Conservation (phyloP, 2,113 vertebrate genomes). For the Anser brachyrhynchus region DNA sequence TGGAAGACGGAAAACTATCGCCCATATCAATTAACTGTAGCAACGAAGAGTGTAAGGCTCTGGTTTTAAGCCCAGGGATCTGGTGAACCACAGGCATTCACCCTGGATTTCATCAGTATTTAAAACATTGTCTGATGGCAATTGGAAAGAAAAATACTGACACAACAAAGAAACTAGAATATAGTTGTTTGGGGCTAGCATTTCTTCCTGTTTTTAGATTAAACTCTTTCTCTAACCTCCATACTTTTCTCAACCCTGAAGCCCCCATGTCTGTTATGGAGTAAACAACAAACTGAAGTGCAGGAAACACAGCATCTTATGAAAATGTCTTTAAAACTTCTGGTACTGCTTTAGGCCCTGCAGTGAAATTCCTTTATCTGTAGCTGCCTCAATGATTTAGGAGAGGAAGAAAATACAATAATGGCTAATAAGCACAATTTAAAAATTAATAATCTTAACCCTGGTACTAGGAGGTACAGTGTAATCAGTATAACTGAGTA, state of each 20-base stretch:
- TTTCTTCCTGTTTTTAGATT: neutral
- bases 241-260: neutral
- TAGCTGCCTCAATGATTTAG: neutral
- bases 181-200: neutral
- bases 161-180: neutral
- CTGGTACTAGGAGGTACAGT: neutral
- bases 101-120: conserved; percentile 15
- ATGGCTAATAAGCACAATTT: neutral
- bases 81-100: neutral
- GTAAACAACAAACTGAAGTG: neutral
- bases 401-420: neutral
- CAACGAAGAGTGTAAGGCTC: neutral
- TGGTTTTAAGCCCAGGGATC: conserved; percentile 20
- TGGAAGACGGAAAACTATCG: conserved; percentile 35
- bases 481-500: neutral
- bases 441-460: neutral
- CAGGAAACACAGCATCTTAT: neutral
- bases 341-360: neutral
- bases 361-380: neutral
- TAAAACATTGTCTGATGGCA: neutral
- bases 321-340: neutral
- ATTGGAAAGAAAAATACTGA: neutral
- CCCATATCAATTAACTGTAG: conserved; percentile 29
- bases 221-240: neutral
- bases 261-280: neutral